phyloP scores from a whole-genome alignment of 2,797 vertebrate species.

The Cryptoblepharus egeriae region DNA sequence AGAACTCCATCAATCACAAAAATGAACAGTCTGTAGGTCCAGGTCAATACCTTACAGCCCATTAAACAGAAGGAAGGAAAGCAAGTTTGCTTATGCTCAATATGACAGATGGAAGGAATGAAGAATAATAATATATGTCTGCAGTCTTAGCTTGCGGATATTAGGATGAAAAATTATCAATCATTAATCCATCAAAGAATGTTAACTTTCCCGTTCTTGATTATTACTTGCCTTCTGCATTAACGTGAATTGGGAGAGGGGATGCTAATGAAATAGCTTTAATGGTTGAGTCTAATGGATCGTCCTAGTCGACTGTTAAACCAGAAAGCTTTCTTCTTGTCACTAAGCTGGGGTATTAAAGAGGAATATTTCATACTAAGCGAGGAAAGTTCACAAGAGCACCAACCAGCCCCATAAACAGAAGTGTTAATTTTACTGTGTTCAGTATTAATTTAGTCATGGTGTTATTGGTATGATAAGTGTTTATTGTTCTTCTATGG shows the following conservation, averaged over 20 bases:
- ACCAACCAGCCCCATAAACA: background rate
- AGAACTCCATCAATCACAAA: conserved; percentile 71
- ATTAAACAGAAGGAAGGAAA: conserved; percentile 74
- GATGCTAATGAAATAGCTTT: conserved; percentile 60
- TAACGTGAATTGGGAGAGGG: conserved; percentile 58
- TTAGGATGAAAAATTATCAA: conserved; percentile 73
- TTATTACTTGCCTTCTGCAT: conserved; percentile 66
- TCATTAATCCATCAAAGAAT: conserved; percentile 72
- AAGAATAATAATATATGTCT: conserved; percentile 65
- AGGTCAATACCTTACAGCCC: conserved; percentile 74
- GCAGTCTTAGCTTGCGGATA: conserved; percentile 69
- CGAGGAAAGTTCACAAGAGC: conserved; percentile 37
- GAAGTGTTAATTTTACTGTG: background rate
- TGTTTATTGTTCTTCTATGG: background rate
- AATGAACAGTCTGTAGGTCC: conserved; percentile 63
- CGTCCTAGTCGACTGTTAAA: conserved; percentile 47
- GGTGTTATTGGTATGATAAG: background rate
- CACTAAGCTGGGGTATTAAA: conserved; percentile 43
- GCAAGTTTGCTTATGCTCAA: conserved; percentile 69
- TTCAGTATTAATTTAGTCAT: background rate
- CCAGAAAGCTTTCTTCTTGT: conserved; percentile 32
- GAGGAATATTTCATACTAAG: conserved; percentile 16
- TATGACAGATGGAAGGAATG: conserved; percentile 60
- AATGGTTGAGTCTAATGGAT: conserved; percentile 56
- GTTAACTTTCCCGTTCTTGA: conserved; percentile 58